Evolutionary conservation across 2,113 vertebrate genomes (phyloP), one percentile per base, ranked within the genome.

Genomic region (Peromyscus maniculatus): DNA sequence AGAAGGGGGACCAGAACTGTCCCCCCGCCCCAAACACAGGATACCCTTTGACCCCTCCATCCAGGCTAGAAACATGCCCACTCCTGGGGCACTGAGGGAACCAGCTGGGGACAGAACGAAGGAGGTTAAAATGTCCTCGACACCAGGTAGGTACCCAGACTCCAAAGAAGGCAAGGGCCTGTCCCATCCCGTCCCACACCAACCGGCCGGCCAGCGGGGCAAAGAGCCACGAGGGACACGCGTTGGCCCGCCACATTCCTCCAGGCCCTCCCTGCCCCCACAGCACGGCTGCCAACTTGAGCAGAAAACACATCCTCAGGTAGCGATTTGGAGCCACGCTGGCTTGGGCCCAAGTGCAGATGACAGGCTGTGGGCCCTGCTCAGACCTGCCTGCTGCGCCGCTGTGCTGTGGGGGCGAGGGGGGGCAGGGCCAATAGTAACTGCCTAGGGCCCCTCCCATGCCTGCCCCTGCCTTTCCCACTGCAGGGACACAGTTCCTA

Each of bases 231-330:
- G 17, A 71, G 93, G 95, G 96, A 92, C 96, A 78, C 91, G 82
- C 89, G 43, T 11, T 67, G 89, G 95, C 97, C 96, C 91, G 94
- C 96, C 96, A 96, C 98, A 96, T 98, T 98, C 97, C 97, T 98
- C 84, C 59, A 12, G 79, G 95, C 88, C 87, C 92, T 97, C 96
- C 98, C 97, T 80, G 92, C 97, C 96, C 97, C 97, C 98, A 93
- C 33, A 3, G 82, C 77, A 49, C 39, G 0, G 33, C 97, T 97
- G 98, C 98, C 97, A 98, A 82, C 94, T 94, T 4, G 33, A 96
- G 96, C 96, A 97, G 97, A 98, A 98, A 97, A 98, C 97, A 97
- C 97, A 97, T 95, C 98, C 98, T 96, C 97, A 97, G 98, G 98
- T 98, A 98, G 98, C 95, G 94, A 96, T 93, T 75, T 90, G 78